These are phyloP conservation scores for Falco columbarius DNA, from an alignment of 2,797 vertebrate genomes.

Conservation along the genomic window DNA sequence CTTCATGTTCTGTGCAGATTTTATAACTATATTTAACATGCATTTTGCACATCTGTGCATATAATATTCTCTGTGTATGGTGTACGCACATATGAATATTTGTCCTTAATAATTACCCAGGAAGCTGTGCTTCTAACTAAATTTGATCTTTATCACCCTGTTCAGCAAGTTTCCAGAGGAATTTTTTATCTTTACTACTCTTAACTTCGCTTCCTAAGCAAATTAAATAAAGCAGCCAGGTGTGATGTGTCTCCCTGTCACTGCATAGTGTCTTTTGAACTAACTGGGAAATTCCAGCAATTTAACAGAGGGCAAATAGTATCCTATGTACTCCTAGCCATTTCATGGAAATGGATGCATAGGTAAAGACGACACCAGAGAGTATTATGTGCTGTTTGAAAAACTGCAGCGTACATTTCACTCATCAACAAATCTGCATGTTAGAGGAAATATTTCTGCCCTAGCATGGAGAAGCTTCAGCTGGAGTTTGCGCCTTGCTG, in stretches of 20 bases:
- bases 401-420: background rate
- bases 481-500: background rate
- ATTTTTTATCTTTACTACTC: background rate
- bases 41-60: background rate
- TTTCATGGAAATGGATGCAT: background rate
- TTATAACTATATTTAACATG: background rate
- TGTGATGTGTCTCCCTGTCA: background rate
- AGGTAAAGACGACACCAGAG: background rate
- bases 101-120: background rate
- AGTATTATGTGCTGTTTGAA: background rate
- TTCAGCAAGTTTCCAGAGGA: background rate
- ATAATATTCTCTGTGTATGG: background rate
- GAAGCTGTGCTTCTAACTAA: background rate
- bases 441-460: background rate
- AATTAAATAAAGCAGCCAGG: background rate
- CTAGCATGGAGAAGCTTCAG: background rate
- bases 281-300: background rate
- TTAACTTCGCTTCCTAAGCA: background rate
- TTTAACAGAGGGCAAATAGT: background rate
- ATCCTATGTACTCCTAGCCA: background rate
- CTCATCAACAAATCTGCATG: background rate
- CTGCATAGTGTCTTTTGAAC: background rate
- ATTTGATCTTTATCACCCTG: background rate
- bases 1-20: background rate
- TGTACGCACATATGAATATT: background rate